Base-by-base conservation (phyloP, 1,140 invertebrate species). In the Drosophila nannoptera region DNA sequence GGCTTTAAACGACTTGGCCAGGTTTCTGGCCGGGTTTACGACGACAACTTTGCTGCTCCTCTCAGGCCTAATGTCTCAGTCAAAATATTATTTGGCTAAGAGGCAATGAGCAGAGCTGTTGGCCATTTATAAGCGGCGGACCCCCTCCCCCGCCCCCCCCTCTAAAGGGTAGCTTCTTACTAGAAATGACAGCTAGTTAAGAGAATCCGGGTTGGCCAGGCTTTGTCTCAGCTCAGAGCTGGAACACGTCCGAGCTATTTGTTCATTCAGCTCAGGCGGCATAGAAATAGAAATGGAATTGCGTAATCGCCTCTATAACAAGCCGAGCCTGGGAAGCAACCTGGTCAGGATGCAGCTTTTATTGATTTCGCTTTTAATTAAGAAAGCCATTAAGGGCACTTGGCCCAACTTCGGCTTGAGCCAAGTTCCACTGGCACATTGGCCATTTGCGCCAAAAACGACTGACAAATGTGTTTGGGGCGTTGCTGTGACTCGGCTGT, bases 281-380 rank as follows among this genome's bases (percentile, higher is more conserved):
- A 12, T 49, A 22, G 22, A 22, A 22, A 22, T 22, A 22, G 22
- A 22, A 22, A 22, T 22, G 3, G 22, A 22, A 22, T 22, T 22
- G 22, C 22, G 22, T 22, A 22, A 22, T 1, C 22, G 22, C 3
- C 22, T 22, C 22, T 22, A 22, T 22, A 22, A 22, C 22, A 22
- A 22, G 22, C 22, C 22, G 22, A 22, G 22, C 22, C 62, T 56
- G 38, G 54, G 42, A 36, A 33, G 49, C n/a, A n/a, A 59, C 52
- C 11, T 11, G 33, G 22, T 35, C 16, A 33, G 45, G 0, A 52
- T 36, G 45, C 63, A 52, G 73, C 69, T 73, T 48, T 54, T 80
- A 84, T 83, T 83, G 78, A 76, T 83, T 80, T 84, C 73, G 69
- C 71, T 83, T 84, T 84, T 84, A 84, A 84, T 84, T 84, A 84